A percentile compares a stretch with the other conserved stretches of the same genome.
Evolutionary conservation across 2,797 vertebrate genomes (phyloP).

Genomic region (Sebastes kiyomatsui): DNA sequence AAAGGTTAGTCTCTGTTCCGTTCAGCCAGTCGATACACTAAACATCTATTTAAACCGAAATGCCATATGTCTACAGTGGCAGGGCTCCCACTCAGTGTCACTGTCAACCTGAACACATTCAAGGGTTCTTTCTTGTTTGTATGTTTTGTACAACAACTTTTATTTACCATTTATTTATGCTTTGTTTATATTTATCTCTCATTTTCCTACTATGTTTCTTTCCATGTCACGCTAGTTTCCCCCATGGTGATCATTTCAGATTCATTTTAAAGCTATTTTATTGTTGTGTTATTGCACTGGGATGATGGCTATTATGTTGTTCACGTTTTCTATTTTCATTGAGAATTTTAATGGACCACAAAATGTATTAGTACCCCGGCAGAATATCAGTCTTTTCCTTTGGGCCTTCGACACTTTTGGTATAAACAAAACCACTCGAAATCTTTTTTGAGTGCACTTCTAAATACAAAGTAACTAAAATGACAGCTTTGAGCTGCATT

Average conservation of each 20-base stretch:
- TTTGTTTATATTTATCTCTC: background rate
- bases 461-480: background rate
- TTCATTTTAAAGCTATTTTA: conserved; percentile 21
- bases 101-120: background rate
- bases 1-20: conserved; percentile 71
- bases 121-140: background rate
- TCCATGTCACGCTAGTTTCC: background rate
- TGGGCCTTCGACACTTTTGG: background rate
- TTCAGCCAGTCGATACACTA: conserved; percentile 22
- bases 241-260: background rate
- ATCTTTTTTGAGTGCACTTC: background rate
- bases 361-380: background rate
- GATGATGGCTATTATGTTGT: background rate
- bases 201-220: background rate
- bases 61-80: conserved; percentile 11
- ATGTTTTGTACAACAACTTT: background rate
- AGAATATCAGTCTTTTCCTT: background rate
- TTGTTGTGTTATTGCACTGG: background rate
- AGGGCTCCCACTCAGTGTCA: background rate
- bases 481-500: background rate
- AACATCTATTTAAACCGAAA: conserved; percentile 45
- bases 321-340: conserved; percentile 12
- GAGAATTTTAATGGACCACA: conserved; percentile 20
- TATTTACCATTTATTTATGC: background rate
- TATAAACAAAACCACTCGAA: background rate